Base-by-base conservation (phyloP, 2,113 vertebrate species). In the Ivindomyrus marchei region DNA sequence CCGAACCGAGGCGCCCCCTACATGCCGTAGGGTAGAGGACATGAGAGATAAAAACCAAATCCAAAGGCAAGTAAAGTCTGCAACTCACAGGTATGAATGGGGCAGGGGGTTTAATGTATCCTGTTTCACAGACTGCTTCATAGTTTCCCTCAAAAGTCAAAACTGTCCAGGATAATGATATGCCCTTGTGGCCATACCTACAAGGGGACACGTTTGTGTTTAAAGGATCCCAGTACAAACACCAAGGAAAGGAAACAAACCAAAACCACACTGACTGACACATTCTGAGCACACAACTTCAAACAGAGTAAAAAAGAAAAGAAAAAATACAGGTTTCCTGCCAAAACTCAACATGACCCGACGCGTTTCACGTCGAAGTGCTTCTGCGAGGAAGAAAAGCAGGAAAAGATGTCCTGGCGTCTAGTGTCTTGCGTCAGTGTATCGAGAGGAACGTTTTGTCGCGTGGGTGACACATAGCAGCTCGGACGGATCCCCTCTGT, bases 261-360 rank as follows among this genome's bases (percentile, higher is more conserved):
- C 42, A 74, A 77, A 87, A 47, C 27, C 62, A 62, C 31, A 53
- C 66, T 24, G 74, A 42, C 13, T 42, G 74, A 42, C 74, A 80
- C 58, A 87, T 87, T 74, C 45, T 47, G 17, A 74, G 19, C 1
- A 77, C 13, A 87, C 49, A 70, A 77, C 19, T 24, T 53, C 58
- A 88, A 88, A 50, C 3, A 42, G 50, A 19, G 8, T 52, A 46
- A 21, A n/a, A 84, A 46, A n/a, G 3, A 46, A 85, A 52, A 77
- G 17, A 52, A 52, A 56, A 56, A 47, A 66, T 80, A 86, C 62
- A 80, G 74, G 13, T 42, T 80, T 80, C 36, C 74, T 80, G 74
- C 50, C 31, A 53, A 53, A 87, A 74, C 74, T 74, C 74, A 88
- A 90, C 83, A 50, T 74, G 58, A 87, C 46, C 27, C 46, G 6